These are phyloP conservation scores for Rhinoraja longicauda DNA, from an alignment of 2,797 vertebrate genomes.

Conservation along the genomic window DNA sequence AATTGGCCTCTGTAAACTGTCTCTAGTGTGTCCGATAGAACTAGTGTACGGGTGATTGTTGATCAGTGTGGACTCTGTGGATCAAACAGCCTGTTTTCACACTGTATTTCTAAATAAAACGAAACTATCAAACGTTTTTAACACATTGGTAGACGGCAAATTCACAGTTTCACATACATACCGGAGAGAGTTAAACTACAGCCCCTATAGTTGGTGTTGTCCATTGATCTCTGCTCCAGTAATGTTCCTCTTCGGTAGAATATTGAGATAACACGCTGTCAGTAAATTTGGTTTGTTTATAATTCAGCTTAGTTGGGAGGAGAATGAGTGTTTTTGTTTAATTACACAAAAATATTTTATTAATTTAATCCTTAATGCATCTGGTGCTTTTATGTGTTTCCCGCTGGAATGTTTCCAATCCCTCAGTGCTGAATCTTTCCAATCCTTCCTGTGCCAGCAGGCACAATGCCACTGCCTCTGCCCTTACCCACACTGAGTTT, in stretches of 20 bases:
- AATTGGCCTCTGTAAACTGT: no score
- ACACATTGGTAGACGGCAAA: neutral
- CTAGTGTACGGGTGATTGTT: no score
- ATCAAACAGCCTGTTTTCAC: no score
- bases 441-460: neutral
- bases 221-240: no score
- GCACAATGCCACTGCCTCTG: neutral
- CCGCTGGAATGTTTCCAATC: neutral
- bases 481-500: neutral
- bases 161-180: neutral
- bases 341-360: constrained; percentile 20
- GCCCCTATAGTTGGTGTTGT: neutral
- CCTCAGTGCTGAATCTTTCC: neutral
- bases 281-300: neutral
- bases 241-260: no score
- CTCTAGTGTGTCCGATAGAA: no score
- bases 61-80: no score
- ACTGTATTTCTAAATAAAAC: no score
- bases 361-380: constrained; percentile 15
- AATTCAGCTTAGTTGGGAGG: neutral
- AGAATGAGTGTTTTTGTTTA: neutral
- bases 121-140: no score
- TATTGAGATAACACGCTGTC: neutral
- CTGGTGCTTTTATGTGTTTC: neutral
- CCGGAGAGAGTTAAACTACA: neutral